Conservation (phyloP, 2,888 invertebrate species). For the Sialis lutaria region DNA sequence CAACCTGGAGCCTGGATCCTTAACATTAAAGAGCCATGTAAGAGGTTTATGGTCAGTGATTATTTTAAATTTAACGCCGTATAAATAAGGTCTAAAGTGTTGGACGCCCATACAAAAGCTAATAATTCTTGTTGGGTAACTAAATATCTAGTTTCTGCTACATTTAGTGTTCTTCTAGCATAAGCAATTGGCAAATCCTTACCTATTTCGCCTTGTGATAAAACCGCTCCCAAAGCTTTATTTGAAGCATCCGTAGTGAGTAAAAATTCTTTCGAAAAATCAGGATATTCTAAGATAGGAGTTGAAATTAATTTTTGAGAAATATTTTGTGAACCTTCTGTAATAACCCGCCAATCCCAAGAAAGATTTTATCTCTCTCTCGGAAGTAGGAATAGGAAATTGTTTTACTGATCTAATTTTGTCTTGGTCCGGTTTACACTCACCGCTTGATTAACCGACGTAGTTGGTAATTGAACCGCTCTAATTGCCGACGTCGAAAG, state of each 20-base stretch:
- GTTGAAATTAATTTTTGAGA: slow-evolving; percentile 8
- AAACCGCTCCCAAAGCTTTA: background rate
- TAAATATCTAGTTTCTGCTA: background rate
- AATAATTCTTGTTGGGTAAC: slow-evolving; percentile 9
- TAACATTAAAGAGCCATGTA: slow-evolving; percentile 7
- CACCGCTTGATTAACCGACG: too few relatives aligned
- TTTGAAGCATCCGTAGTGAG: slow-evolving; percentile 1
- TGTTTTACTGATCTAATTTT: slow-evolving; percentile 12
- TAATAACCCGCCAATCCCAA: slow-evolving; percentile 15
- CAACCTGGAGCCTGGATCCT: slow-evolving; percentile 7
- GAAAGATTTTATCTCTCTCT: slow-evolving; percentile 15
- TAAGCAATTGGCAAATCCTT: background rate
- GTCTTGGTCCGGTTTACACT: slow-evolving; percentile 16
- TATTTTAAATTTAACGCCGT: slow-evolving; percentile 10
- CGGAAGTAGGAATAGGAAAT: slow-evolving; percentile 13
- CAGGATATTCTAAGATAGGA: slow-evolving; percentile 7
- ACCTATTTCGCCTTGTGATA: slow-evolving; percentile 1
- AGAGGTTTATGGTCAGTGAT: slow-evolving; percentile 10
- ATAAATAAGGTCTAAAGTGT: slow-evolving; percentile 11
- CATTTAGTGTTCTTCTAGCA: background rate
- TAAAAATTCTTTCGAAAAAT: background rate
- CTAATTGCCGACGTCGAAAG: too few relatives aligned
- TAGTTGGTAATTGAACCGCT: too few relatives aligned
- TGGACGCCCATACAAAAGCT: slow-evolving; percentile 9
- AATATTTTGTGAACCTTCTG: slow-evolving; percentile 13